Evolutionary conservation across 2,888 invertebrate species (phyloP).

Genomic region (Andrena bucephala): DNA sequence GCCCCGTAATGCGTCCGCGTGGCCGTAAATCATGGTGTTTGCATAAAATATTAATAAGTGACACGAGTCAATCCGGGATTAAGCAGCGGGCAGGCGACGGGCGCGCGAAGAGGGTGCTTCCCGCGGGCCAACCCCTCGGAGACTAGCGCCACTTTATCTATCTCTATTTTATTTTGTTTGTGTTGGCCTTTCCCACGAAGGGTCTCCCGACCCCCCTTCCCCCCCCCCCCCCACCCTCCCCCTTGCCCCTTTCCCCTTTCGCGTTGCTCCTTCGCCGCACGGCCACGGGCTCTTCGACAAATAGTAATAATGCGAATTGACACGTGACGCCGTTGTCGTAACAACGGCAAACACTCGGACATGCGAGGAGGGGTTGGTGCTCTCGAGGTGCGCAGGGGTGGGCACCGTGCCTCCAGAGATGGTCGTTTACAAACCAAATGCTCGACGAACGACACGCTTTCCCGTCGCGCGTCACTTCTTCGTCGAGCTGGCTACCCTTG

Average conservation of each 20-base stretch:
- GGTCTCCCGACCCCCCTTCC: slow-evolving; percentile 43
- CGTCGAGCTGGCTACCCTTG: slow-evolving; percentile 10
- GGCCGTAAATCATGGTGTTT: slow-evolving; percentile 83
- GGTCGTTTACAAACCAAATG: slow-evolving; percentile 63
- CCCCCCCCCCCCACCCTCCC: too few species aligned
- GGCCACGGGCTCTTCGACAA: slow-evolving; percentile 78
- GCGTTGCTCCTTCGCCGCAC: slow-evolving; percentile 58
- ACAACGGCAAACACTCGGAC: slow-evolving; percentile 75
- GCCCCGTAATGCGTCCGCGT: slow-evolving; percentile 71
- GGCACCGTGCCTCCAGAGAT: slow-evolving; percentile 41
- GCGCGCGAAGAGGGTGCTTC: slow-evolving; percentile 15
- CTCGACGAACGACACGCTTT: slow-evolving; percentile 37
- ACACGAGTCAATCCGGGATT: slow-evolving; percentile 85
- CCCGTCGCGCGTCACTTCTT: slow-evolving; percentile 44
- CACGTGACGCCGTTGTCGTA: slow-evolving; percentile 83
- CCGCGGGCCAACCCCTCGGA: slow-evolving; percentile 27
- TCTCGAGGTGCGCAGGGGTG: slow-evolving; percentile 18
- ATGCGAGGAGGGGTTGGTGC: slow-evolving; percentile 39
- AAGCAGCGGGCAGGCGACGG: slow-evolving; percentile 54
- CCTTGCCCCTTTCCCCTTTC: slow-evolving; percentile 10
- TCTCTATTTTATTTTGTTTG: slow-evolving; percentile 84
- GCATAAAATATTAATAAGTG: slow-evolving; percentile 85
- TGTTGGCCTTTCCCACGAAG: slow-evolving; percentile 84
- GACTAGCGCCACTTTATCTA: slow-evolving; percentile 81
- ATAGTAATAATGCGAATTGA: slow-evolving; percentile 85